Evolutionary conservation across 2,888 invertebrate species (phyloP).

Genomic region (Erpobdella octoculata): DNA sequence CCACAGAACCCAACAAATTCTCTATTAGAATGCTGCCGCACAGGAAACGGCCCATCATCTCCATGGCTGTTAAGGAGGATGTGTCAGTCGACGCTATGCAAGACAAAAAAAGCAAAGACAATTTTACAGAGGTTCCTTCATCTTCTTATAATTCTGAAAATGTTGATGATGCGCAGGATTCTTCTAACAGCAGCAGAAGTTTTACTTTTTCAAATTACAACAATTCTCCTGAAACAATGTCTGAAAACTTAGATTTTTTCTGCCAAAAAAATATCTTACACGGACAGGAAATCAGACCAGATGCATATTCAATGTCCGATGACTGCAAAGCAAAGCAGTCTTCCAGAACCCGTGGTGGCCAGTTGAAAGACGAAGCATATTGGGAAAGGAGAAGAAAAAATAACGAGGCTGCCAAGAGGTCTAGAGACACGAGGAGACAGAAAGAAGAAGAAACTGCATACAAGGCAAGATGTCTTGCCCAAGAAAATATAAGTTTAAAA

Average conservation of each 20-base stretch:
- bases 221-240: not conserved
- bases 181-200: not conserved
- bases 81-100: no score
- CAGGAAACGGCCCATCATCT: conserved; percentile 15
- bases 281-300: not conserved
- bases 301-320: not conserved
- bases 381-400: conserved; percentile 80
- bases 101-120: not conserved
- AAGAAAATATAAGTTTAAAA: conserved; percentile 72
- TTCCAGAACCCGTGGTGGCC: conserved; percentile 35
- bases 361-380: conserved; percentile 70
- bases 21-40: conserved; percentile 19
- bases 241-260: no score
- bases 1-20: conserved; percentile 3
- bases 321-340: not conserved
- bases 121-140: not conserved
- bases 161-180: conserved; percentile 6
- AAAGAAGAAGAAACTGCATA: conserved; percentile 88
- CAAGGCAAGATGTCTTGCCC: conserved; percentile 75
- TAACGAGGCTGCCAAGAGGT: conserved; percentile 88
- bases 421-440: conserved; percentile 76
- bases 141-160: not conserved
- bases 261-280: not conserved
- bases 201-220: not conserved
- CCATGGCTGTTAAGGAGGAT: no score